A percentile compares a stretch with the other conserved stretches of the same genome.
Conservation (phyloP, 2,797 vertebrate genomes). For the Myotis pilosus region DNA sequence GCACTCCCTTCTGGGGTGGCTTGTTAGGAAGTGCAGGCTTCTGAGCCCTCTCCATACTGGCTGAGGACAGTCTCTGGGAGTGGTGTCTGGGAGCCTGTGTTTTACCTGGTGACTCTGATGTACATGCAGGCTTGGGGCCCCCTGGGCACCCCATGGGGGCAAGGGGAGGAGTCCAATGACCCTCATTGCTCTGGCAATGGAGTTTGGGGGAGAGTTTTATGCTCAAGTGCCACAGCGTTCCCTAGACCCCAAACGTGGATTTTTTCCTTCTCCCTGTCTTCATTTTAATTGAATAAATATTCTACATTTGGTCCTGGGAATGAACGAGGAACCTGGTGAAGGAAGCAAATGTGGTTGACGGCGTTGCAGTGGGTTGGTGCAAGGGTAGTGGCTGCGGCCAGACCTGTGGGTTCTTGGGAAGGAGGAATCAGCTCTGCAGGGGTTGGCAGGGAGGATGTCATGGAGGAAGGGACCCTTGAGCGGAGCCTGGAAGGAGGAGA, state of each 20-base stretch:
- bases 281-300: not conserved
- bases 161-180: too few species aligned
- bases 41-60: not conserved
- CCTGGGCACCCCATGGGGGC: not conserved
- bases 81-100: not conserved
- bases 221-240: not conserved
- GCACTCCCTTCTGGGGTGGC: too few species aligned
- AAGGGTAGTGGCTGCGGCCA: not conserved
- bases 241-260: not conserved
- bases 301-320: not conserved
- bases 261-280: not conserved
- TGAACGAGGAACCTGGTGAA: not conserved
- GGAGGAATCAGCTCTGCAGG: not conserved
- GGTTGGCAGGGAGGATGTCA: not conserved
- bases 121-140: not conserved
- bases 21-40: not conserved
- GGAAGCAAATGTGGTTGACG: not conserved
- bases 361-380: not conserved
- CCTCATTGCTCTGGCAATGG: not conserved
- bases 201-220: not conserved
- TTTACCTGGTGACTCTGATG: not conserved
- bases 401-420: not conserved
- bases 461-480: not conserved
- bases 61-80: not conserved
- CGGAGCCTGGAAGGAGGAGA: not conserved